Percentiles rank a stretch among this genome's conserved stretches.
phyloP scores from a whole-genome alignment of 2,888 invertebrate species.

The Drosophila tanythrix region DNA sequence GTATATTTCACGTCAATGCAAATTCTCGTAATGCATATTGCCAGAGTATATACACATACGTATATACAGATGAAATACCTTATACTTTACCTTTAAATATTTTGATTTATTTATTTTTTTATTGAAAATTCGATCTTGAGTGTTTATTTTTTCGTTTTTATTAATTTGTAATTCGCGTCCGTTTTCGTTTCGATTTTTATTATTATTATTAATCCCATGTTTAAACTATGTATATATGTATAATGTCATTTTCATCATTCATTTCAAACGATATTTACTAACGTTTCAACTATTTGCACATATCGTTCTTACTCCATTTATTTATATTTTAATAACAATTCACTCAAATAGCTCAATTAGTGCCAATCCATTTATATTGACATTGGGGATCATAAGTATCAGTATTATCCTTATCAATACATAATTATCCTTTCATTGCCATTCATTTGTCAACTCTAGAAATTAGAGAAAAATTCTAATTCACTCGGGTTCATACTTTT shows the following conservation, averaged over 20 bases:
- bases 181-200: conserved; percentile 56
- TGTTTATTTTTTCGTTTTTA: conserved; percentile 62
- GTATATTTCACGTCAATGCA: conserved; percentile 14
- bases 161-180: conserved; percentile 61
- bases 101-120: conserved; percentile 20
- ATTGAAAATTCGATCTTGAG: conserved; percentile 52
- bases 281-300: conserved; percentile 64
- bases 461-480: conserved; percentile 81
- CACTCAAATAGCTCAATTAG: conserved; percentile 78
- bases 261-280: conserved; percentile 74
- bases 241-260: conserved; percentile 73
- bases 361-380: conserved; percentile 73
- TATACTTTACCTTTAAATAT: conserved; percentile 14
- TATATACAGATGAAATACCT: background rate
- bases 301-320: conserved; percentile 70
- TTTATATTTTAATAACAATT: conserved; percentile 79
- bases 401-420: conserved; percentile 55
- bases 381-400: conserved; percentile 75
- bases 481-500: conserved; percentile 57
- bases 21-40: conserved; percentile 1
- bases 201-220: conserved; percentile 75
- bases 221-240: conserved; percentile 80
- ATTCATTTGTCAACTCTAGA: conserved; percentile 59
- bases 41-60: background rate
- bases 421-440: conserved; percentile 46